These are phyloP conservation scores for Nemopilema nomurai DNA, from an alignment of 30 jellyfish, hydroid and myxozoan species.

Conservation along the genomic window DNA sequence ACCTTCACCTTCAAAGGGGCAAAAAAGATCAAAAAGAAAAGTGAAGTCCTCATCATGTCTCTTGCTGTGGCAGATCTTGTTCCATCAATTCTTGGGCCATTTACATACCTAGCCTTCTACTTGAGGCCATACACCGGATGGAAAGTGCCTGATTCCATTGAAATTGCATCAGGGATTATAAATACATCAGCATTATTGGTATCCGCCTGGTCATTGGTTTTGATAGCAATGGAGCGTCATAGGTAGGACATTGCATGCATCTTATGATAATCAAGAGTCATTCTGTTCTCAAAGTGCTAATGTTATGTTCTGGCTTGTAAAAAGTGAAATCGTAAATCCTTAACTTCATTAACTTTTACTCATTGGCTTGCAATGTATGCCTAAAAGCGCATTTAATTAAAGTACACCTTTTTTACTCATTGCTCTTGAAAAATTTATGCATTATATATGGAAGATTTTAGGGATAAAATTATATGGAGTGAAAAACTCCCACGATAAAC, in stretches of 20 bases:
- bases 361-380: no score
- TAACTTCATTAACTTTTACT: no score
- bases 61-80: background rate
- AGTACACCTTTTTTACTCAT: no score
- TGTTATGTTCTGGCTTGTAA: no score
- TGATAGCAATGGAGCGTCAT: constrained; percentile 1
- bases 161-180: background rate
- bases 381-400: no score
- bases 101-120: background rate
- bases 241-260: constrained; percentile 5
- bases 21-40: background rate
- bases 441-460: no score
- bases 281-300: no score
- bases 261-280: no score
- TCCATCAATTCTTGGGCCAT: background rate
- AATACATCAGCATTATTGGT: background rate
- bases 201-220: constrained; percentile 6
- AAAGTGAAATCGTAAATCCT: no score
- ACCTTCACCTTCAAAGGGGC: background rate
- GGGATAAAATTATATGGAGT: no score
- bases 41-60: background rate
- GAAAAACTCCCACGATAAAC: no score
- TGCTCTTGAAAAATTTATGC: no score
- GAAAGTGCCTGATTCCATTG: background rate
- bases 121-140: background rate